Base-by-base conservation (phyloP, 1,140 invertebrate species). In the Drosophila bocki region DNA sequence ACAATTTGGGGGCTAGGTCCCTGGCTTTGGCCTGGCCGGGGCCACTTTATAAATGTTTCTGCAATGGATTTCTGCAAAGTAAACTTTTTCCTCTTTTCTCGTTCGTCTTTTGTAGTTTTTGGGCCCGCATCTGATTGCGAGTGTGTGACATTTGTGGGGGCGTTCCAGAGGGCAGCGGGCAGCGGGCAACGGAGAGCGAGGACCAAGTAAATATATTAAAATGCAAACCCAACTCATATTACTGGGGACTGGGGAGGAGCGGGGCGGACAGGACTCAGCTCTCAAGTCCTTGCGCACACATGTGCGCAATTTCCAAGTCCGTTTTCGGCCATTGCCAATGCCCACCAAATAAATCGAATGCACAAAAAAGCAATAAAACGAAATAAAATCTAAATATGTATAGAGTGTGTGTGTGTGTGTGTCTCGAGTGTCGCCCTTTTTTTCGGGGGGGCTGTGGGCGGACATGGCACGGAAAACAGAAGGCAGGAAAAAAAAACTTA, bases 311-410 rank as follows among this genome's bases (percentile, higher is more conserved):
- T 90, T 90, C 85, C 82, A 90, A 90, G 85, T 85, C 86, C 81
- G 79, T 85, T 90, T 83, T 82, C 74, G 85, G 60, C 78, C 85
- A 90, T 90, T 79, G 59, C 62, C 78, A 81, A 85, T 78, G 85
- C 79, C 81, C 83, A 75, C 53, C 85, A 70, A 90, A 90, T 90
- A 90, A 90, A 90, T 90, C 85, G 85, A 90, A 90, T 90, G 85
- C 85, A 90, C 85, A 90, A 85, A 90, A 90, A 90, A 85, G 85
- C 85, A 90, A 90, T 90, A 90, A 90, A 90, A 90, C 75, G 86
- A 90, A 90, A 90, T 90, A 90, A 90, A 90, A 90, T 90, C 85
- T 90, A 90, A 90, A 90, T 90, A 90, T 82, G 83, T 87, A 69
- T 65, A 65, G 17, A 39, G n/a, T 47, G 15, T 48, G 17, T 56